Base-by-base conservation (phyloP, 2,797 vertebrate species). In the Sphaeramia orbicularis region DNA sequence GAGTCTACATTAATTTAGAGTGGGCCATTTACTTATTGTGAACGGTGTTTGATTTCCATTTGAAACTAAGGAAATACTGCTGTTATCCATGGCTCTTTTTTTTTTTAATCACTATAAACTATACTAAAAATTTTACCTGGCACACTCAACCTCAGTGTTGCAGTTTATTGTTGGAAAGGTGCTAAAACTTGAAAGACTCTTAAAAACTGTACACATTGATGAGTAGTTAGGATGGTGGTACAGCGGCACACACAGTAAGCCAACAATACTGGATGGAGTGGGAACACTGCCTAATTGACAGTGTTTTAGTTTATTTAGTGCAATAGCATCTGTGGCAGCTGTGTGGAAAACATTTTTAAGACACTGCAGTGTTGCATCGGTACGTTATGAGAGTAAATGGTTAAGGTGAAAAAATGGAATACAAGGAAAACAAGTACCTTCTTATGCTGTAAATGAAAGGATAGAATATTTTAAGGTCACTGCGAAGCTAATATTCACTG, bases 21-120 rank as follows among this genome's bases (percentile, higher is more conserved):
- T 32, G 11, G 18, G 43, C 8, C 43, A 62, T 56, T 50, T 42
- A 40, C 42, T 55, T 15, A 57, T 45, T 61, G 45, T 16, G 11
- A 57, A 44, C 30, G 73, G 19, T 19, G 1, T 36, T 41, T 57
- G 40, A 65, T 73, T 64, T 68, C 53, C 59, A 73, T 59, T 69
- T 53, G 30, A 71, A 55, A 70, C 44, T 42, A 36, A 70, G 49
- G 51, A 61, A 54, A 64, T 37, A 13, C 16, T 10, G 32, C 32
- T 66, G 43, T 40, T 45, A 49, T 41, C 42, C 6, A 19, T n/a
- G 30, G 37, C 40, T 71, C n/a, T 37, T 60, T 64, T 65, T 47
- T 1, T 51, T 2, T 47, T 15, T 32, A 59, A 69, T 56, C 56
- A 36, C 35, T 38, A 47, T 44, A 45, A 71, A 64, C 27, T 45